phyloP scores from a whole-genome alignment of 2,113 vertebrate genomes.

The Muntiacus muntjak region DNA sequence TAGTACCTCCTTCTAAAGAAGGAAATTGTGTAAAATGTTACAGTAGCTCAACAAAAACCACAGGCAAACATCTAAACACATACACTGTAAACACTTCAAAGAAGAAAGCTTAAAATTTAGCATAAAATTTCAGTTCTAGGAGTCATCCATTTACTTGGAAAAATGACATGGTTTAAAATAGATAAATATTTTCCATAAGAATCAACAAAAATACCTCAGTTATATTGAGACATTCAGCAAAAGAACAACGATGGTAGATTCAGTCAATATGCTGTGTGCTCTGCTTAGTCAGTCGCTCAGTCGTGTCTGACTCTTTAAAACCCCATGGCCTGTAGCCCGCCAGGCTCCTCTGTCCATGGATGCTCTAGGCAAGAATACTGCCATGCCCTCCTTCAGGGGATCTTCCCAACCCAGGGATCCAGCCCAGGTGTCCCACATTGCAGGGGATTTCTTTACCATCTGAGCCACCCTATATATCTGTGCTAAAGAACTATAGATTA shows the following conservation, averaged over 20 bases:
- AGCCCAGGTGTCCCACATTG: not conserved
- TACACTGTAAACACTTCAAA: not conserved
- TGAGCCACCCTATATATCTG: not conserved
- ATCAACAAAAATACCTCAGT: not conserved
- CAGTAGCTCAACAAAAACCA: not conserved
- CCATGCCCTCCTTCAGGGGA: not conserved
- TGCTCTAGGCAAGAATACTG: not conserved
- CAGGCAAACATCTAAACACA: not conserved
- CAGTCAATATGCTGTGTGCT: not conserved
- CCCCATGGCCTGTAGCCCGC: not conserved
- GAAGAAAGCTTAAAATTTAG: not conserved
- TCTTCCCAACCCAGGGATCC: not conserved
- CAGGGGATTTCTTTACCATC: not conserved
- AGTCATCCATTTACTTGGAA: not conserved
- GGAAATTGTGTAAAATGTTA: not conserved
- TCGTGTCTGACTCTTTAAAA: not conserved
- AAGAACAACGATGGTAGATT: not conserved
- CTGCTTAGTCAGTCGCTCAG: not conserved
- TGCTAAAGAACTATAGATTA: not conserved
- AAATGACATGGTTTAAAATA: conserved; percentile 9
- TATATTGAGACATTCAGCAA: not conserved
- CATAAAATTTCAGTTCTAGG: not conserved
- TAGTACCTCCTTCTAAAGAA: not conserved
- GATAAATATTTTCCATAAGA: not conserved
- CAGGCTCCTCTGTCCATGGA: not conserved